Percentiles rank a stretch among this genome's conserved stretches.
phyloP scores from a whole-genome alignment of 2,113 vertebrate genomes.

The Falco punctatus region DNA sequence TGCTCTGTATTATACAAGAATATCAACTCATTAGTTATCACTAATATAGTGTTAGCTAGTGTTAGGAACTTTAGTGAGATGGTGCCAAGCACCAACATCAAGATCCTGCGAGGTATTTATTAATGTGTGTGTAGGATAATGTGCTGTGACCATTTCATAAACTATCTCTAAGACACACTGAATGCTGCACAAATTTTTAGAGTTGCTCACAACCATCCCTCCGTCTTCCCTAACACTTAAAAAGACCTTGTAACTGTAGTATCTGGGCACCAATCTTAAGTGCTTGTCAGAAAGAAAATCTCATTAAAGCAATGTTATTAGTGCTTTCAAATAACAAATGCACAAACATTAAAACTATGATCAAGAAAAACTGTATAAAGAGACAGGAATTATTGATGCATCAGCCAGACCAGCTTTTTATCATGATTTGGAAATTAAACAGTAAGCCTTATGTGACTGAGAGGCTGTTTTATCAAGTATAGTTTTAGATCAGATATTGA shows the following conservation, averaged over 20 bases:
- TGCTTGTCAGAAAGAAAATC: slow-evolving; percentile 37
- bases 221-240: slow-evolving; percentile 1
- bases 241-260: slow-evolving; percentile 3
- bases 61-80: slow-evolving; percentile 2
- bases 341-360: slow-evolving; percentile 39
- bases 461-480: slow-evolving; percentile 10
- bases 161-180: background rate
- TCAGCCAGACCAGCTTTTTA: slow-evolving; percentile 16
- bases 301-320: slow-evolving; percentile 57
- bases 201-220: background rate
- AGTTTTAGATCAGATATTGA: slow-evolving; percentile 6
- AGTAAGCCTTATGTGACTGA: background rate
- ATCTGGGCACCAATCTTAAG: slow-evolving; percentile 39
- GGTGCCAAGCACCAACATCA: background rate
- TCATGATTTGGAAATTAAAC: slow-evolving; percentile 52
- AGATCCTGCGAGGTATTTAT: slow-evolving; percentile 14
- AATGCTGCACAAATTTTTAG: background rate
- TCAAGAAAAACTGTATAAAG: slow-evolving; percentile 46
- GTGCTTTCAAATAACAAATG: slow-evolving; percentile 50
- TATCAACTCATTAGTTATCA: slow-evolving; percentile 3
- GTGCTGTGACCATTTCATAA: background rate
- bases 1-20: background rate
- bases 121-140: background rate
- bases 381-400: slow-evolving; percentile 23
- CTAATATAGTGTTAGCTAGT: background rate